phyloP scores from a whole-genome alignment of 2,888 invertebrate species.

The Aspidapion aeneum region DNA sequence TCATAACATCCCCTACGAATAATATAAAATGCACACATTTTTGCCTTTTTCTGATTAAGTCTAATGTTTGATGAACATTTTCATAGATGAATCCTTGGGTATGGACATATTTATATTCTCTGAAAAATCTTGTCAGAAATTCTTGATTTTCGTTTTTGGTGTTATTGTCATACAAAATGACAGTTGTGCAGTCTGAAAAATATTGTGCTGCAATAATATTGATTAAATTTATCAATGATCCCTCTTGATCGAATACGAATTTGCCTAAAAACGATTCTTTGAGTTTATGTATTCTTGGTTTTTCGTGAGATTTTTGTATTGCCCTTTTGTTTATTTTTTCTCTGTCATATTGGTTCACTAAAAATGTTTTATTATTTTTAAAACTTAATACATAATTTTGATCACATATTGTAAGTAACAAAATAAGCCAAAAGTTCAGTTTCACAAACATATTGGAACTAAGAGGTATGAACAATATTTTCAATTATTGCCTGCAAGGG shows the following conservation, averaged over 20 bases:
- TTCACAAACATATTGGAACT: too few species aligned
- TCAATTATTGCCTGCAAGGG: too few species aligned
- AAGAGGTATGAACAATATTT: too few species aligned
- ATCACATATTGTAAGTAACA: too few species aligned
- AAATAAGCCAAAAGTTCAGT: too few species aligned
- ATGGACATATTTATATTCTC: conserved; percentile 54
- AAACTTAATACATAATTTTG: too few species aligned
- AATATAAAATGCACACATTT: conserved; percentile 62
- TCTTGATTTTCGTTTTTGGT: conserved; percentile 55
- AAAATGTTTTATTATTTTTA: too few species aligned
- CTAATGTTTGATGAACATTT: conserved; percentile 48
- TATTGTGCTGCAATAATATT: conserved; percentile 58
- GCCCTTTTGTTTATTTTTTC: conserved; percentile 36
- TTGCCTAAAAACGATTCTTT: conserved; percentile 39
- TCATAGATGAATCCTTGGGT: conserved; percentile 61
- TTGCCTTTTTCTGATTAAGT: conserved; percentile 41
- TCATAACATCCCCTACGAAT: conserved; percentile 63
- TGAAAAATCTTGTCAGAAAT: conserved; percentile 57
- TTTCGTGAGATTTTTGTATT: conserved; percentile 45
- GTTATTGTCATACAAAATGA: conserved; percentile 63
- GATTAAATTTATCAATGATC: conserved; percentile 59
- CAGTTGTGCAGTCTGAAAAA: conserved; percentile 61
- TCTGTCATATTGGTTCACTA: not conserved
- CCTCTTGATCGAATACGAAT: conserved; percentile 48
- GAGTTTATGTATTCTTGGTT: conserved; percentile 43